Evolutionary conservation across 2,888 invertebrate genomes (phyloP), one percentile per base, ranked within the genome.

Genomic region (Coecobrya sp.): DNA sequence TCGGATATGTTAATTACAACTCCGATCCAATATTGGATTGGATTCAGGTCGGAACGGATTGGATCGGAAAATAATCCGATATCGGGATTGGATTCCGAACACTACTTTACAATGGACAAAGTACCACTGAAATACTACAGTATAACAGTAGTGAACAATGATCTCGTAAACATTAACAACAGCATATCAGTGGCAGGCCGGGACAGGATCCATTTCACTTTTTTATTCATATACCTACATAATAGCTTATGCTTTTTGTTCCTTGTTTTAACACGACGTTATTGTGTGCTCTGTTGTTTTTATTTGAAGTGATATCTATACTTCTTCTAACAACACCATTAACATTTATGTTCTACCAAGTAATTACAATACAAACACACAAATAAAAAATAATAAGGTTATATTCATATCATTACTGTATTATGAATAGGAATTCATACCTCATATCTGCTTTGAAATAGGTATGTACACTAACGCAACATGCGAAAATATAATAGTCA

Each of bases 401-500:
- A 7, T 36, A 36, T 36, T 36, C 36, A 36, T 36, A 36, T 36
- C 7, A 36, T 36, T n/a, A n/a, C n/a, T n/a, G 7, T 36, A 36
- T 36, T 7, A 36, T 36, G 2, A 7, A 65, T 65, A 65, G 19
- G 7, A 73, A 36, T 73, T 30, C 27, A 68, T 22, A 59, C n/a
- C n/a, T 59, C 27, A 22, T 65, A 16, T 22, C 0, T 30, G 30
- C 13, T 27, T 25, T 13, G 11, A 30, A n/a, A n/a, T n/a, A n/a
- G n/a, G n/a, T 30, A 30, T 27, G 68, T 30, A 5, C 68, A 2
- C 22, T 10, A 65, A 27, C 1, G 16, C 30, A 22, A 65, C 22
- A 81, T 81, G 30, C 70, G n/a, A 81, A 62, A 65, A 27, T 27
- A 62, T 5, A 65, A 13, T 59, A 52, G 79, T 81, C 91, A 91